These are phyloP conservation scores for Candidula unifasciata DNA, from an alignment of 2,888 invertebrate species.

Conservation along the genomic window DNA sequence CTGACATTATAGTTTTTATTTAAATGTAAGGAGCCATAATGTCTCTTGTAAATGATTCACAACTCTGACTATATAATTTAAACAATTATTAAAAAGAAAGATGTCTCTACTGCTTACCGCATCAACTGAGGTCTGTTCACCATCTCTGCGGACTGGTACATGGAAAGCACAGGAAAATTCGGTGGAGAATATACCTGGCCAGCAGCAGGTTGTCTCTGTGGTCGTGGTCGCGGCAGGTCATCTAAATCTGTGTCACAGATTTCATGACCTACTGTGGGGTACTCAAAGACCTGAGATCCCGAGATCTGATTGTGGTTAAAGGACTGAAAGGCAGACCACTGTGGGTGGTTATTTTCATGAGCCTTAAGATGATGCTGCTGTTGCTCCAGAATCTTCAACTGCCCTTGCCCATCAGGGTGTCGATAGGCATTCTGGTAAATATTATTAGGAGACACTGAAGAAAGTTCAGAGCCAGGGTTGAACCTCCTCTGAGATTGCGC, in stretches of 20 bases:
- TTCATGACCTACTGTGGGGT: constrained; percentile 1
- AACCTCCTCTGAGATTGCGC: constrained; percentile 26
- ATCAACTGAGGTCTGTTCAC: constrained; percentile 14
- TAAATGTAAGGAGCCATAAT: too few relatives aligned
- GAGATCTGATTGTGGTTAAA: constrained; percentile 6
- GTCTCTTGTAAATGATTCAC: too few relatives aligned
- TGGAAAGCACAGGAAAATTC: constrained; percentile 14
- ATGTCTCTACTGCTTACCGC: constrained; percentile 9
- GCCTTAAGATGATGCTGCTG: not conserved
- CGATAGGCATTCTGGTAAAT: constrained; percentile 38
- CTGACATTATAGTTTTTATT: too few relatives aligned
- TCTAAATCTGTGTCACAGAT: constrained; percentile 54
- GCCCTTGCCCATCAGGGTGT: not conserved
- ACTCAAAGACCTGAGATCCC: not conserved
- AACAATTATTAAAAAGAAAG: not conserved
- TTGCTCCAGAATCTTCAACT: not conserved
- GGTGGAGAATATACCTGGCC: constrained; percentile 40
- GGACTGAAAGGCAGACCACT: constrained; percentile 42
- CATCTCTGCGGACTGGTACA: constrained; percentile 32
- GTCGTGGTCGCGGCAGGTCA: constrained; percentile 46
- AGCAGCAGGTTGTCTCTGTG: constrained; percentile 4
- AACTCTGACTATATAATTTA: too few relatives aligned
- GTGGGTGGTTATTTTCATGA: not conserved
- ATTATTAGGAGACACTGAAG: not conserved
- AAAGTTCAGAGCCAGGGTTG: not conserved